Percentiles rank a stretch among this genome's conserved stretches.
phyloP scores from a whole-genome alignment of 2,113 vertebrate species.

The Ochotona curzoniae region DNA sequence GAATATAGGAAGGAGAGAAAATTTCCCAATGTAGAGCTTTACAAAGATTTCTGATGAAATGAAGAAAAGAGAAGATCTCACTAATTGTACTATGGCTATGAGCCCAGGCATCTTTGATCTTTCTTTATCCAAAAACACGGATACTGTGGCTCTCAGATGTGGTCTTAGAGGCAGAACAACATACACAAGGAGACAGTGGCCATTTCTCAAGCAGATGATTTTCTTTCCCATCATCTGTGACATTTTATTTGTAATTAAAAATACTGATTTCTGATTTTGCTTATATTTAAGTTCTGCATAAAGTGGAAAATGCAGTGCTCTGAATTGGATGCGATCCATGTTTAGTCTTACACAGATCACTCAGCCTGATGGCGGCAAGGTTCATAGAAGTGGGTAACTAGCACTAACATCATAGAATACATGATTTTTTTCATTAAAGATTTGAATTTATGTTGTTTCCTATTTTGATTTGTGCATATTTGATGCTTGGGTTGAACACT shows the following conservation, averaged over 20 bases:
- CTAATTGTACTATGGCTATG: not conserved
- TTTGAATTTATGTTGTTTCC: not conserved
- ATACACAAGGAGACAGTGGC: not conserved
- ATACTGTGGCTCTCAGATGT: not conserved
- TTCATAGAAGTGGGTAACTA: not conserved
- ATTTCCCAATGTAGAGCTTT: not conserved
- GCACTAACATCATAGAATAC: not conserved
- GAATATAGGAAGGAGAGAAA: conserved; percentile 7
- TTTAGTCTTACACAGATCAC: not conserved
- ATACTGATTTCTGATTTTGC: not conserved
- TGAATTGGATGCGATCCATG: not conserved
- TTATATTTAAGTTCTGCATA: conserved; percentile 23
- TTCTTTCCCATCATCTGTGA: not conserved
- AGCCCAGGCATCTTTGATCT: not conserved
- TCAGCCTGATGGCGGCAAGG: not conserved
- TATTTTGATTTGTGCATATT: not conserved
- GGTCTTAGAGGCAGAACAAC: not conserved
- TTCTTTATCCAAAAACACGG: not conserved
- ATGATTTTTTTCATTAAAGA: conserved; percentile 21
- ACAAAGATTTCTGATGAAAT: conserved; percentile 2
- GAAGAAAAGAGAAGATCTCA: not conserved
- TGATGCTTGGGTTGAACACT: not conserved
- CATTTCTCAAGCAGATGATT: conserved; percentile 10
- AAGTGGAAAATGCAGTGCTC: not conserved
- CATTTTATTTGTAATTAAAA: not conserved